Base-by-base conservation (phyloP, 2,113 vertebrate species). In the Ceyx cyanopectus region DNA sequence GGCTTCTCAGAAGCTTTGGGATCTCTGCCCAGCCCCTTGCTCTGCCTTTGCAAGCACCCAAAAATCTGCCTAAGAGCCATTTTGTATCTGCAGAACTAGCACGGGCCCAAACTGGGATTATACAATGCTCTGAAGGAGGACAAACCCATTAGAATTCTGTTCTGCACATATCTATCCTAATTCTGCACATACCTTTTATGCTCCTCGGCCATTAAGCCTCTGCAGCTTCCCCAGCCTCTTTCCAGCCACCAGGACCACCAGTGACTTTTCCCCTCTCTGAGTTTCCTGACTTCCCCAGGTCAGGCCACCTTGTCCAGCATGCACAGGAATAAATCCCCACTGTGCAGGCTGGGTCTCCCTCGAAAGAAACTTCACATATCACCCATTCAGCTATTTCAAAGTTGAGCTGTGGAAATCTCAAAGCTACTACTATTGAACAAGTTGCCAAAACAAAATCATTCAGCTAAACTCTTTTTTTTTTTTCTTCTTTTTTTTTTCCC, bases 361-460 rank as follows among this genome's bases (percentile, higher is more conserved):
- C 13, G 0, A 40, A 78, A 61, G 21, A 50, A 94, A 75, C 74
- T 65, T 61, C 56, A 29, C 2, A 0, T 27, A 81, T 30, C 2
- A 0, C 58, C n/a, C 78, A 73, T 86, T 83, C 78, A 89, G 62
- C 65, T 40, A 16, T 58, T 69, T 73, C 72, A 82, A 82, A 96
- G 85, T 61, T 1, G 0, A 77, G 76, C 65, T 81, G 46, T 77
- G 37, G 70, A 79, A 60, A 85, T 91, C 91, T 89, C 82, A 87
- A 94, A 91, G 90, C 90, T 77, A 81, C 68, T n/a, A 24, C 75
- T 56, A 82, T 65, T 82, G 79, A 95, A 77, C 51, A 83, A 92
- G 75, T 54, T 95, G 81, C 81, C 94, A 91, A 89, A 92, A 92
- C 81, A 95, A 91, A 94, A 91, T 79, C 70, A 76, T 87, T 87